Conservation (phyloP, 2,888 invertebrate genomes). For the Thyatira batis region DNA sequence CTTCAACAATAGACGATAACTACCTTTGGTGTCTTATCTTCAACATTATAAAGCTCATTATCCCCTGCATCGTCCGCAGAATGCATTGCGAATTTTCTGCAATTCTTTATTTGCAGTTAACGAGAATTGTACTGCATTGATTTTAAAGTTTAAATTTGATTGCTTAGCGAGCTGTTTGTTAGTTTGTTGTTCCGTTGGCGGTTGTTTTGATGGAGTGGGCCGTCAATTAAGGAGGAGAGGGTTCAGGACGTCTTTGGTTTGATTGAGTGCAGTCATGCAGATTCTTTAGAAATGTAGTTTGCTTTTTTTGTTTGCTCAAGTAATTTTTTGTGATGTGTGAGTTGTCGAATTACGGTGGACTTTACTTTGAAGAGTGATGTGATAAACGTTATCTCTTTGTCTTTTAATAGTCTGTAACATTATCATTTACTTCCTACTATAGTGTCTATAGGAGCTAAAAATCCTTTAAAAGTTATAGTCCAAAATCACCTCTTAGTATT, state of each 20-base stretch:
- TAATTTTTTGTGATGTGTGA: not conserved
- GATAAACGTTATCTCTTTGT: no score
- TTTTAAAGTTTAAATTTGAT: conserved; percentile 43
- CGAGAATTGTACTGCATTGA: conserved; percentile 31
- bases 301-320: conserved; percentile 20
- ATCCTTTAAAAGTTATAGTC: no score
- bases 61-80: conserved; percentile 21
- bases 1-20: conserved; percentile 22
- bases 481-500: no score
- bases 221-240: conserved; percentile 77
- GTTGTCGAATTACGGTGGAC: not conserved
- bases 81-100: conserved; percentile 41
- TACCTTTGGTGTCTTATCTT: conserved; percentile 14
- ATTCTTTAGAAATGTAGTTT: conserved; percentile 56
- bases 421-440: no score
- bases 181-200: conserved; percentile 53
- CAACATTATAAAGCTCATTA: conserved; percentile 29
- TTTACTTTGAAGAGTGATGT: not conserved
- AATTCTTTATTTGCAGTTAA: conserved; percentile 37
- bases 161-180: conserved; percentile 20
- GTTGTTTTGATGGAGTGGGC: conserved; percentile 77
- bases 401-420: no score
- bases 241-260: conserved; percentile 64
- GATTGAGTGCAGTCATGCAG: conserved; percentile 78
- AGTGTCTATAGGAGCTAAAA: no score